Evolutionary conservation across 2,113 vertebrate species (phyloP).

Genomic region (Brachionichthys hirsutus): DNA sequence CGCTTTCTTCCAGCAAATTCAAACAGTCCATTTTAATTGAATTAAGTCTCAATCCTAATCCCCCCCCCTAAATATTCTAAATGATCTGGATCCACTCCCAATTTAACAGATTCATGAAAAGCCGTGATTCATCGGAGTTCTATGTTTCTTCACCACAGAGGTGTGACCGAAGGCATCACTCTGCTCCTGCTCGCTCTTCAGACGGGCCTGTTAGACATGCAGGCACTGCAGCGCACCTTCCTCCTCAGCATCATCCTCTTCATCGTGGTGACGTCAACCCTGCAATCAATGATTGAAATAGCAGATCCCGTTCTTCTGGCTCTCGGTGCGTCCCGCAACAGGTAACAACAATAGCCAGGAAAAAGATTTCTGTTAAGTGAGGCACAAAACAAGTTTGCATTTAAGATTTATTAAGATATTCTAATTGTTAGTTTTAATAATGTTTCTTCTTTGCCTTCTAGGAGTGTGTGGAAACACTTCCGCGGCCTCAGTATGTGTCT

Average conservation of each 20-base stretch:
- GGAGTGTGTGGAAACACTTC: constrained; percentile 85
- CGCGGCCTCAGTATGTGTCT: constrained; percentile 85
- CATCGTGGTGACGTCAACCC: constrained; percentile 86
- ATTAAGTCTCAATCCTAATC: too few species aligned
- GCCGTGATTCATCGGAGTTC: too few species aligned
- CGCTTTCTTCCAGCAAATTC: too few species aligned
- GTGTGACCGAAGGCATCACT: constrained; percentile 85
- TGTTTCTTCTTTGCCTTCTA: constrained; percentile 36
- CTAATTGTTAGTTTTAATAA: background rate
- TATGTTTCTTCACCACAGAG: constrained; percentile 72
- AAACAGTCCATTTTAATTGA: too few species aligned
- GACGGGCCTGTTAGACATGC: constrained; percentile 85
- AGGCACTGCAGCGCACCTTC: constrained; percentile 85
- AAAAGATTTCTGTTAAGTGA: background rate
- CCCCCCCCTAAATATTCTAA: too few species aligned
- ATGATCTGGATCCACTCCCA: too few species aligned
- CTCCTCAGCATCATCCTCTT: constrained; percentile 92
- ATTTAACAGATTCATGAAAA: too few species aligned
- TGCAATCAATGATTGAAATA: constrained; percentile 89
- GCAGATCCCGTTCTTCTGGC: constrained; percentile 84
- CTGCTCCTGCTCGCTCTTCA: constrained; percentile 86
- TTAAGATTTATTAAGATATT: background rate
- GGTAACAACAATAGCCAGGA: constrained; percentile 53
- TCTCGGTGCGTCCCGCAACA: constrained; percentile 83
- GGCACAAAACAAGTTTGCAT: too few species aligned